Evolutionary conservation across 2,797 vertebrate species (phyloP), one percentile per base, ranked within the genome.

Genomic region (Acestrorhynchus altus): DNA sequence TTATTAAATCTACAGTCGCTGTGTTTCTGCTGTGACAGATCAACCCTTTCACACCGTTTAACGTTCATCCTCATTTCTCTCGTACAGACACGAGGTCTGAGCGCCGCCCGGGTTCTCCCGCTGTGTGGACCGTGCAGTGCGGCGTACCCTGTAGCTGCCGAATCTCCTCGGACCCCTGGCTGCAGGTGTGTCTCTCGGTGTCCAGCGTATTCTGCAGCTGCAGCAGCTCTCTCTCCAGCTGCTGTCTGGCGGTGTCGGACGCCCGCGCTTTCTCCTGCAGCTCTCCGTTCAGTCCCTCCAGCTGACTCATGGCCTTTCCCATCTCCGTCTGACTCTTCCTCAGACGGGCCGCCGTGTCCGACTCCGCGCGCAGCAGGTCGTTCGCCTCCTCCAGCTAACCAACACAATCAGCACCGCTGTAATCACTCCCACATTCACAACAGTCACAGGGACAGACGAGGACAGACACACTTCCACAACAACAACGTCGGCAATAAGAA

Each of bases 141-240:
- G 1, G 24, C 57, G 20, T 93, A 99, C 98, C 98, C 93, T 99
- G 96, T 72, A 98, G 93, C 67, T 99, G 96, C 70, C 92, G 93
- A 91, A 98, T 98, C 93, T 98, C 96, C 92, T 99, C 97, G 6
- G 98, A 98, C 84, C 95, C 97, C 81, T 96, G 96, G 87, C 94
- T 97, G 89, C 93, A 95, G 90, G 95, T 96, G 79, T 96, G 94
- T 89, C 96, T 92, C 90, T 99, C 98, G 0, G 95, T 95, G 87
- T 99, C 98, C 87, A 99, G 91, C 18, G 92, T 94, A 85, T 95
- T 96, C 91, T 99, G 97, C 40, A 98, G 90, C 72, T 80, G 81
- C 6, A 82, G 68, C 52, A 80, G 75, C 20, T 84, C 83, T 54
- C 81, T 76, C 63, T 84, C 83, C 47, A 84, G 64, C 31, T 96